A percentile compares a stretch with the other conserved stretches of the same genome.
Evolutionary conservation across 2,888 invertebrate genomes (phyloP).

Genomic region (Candidula unifasciata): DNA sequence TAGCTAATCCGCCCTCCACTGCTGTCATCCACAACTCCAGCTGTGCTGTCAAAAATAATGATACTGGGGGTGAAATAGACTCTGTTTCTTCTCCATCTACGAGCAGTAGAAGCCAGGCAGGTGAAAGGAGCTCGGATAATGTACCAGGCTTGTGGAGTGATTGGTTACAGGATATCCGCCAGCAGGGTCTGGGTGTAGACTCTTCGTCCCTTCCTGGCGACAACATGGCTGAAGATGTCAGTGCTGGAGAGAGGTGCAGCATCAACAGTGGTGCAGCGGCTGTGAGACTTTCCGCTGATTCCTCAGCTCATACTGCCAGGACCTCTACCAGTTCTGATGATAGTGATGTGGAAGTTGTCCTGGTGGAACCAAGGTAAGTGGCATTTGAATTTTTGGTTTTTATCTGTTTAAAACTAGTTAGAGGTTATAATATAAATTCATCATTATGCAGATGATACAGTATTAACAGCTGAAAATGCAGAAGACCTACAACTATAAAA

Average conservation of each 20-base stretch:
- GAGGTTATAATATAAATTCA: too few species aligned
- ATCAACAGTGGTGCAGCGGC: neutral
- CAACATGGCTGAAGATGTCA: neutral
- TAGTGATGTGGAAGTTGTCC: slow-evolving; percentile 79
- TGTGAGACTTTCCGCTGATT: neutral
- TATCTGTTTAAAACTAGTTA: neutral
- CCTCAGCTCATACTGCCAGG: neutral
- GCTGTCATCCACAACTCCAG: slow-evolving; percentile 1
- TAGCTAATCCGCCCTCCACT: slow-evolving; percentile 35
- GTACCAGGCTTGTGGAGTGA: slow-evolving; percentile 33
- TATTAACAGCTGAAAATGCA: too few species aligned
- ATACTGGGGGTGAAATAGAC: neutral
- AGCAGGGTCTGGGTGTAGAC: slow-evolving; percentile 32
- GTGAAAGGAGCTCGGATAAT: neutral
- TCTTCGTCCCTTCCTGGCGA: neutral
- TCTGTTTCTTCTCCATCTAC: too few species aligned
- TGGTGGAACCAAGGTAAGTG: slow-evolving; percentile 68
- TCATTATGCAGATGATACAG: too few species aligned
- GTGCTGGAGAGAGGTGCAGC: too few species aligned
- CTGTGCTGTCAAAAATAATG: neutral
- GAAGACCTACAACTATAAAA: too few species aligned
- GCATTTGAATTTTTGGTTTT: neutral
- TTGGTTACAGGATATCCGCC: slow-evolving; percentile 34
- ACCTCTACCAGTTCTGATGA: slow-evolving; percentile 78
- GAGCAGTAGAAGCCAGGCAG: neutral